Evolutionary conservation across 1,140 invertebrate species (phyloP).

Genomic region (Bombyx mori): DNA sequence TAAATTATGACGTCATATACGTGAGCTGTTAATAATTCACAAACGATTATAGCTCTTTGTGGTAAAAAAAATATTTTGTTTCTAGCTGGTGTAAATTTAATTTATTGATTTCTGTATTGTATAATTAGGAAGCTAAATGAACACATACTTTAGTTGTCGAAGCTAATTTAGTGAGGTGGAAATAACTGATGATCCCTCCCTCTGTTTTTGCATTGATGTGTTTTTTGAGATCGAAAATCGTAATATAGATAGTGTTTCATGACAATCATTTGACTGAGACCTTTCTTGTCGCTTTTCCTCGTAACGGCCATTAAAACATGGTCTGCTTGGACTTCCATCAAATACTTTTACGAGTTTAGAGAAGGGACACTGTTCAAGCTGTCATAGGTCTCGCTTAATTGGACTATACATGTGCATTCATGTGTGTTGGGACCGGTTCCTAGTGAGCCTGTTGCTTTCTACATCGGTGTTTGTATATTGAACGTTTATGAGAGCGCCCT

Average conservation of each 20-base stretch:
- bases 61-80: too few species aligned
- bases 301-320: constrained; percentile 37
- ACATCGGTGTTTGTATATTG: constrained; percentile 46
- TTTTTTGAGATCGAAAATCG: constrained; percentile 36
- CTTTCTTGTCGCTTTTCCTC: constrained; percentile 55
- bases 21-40: too few species aligned
- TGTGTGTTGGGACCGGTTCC: constrained; percentile 56
- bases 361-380: constrained; percentile 36
- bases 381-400: constrained; percentile 56
- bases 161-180: too few species aligned
- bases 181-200: too few species aligned
- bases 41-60: too few species aligned
- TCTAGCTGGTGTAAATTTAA: too few species aligned
- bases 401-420: constrained; percentile 61
- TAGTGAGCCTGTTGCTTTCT: constrained; percentile 55
- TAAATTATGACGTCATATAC: too few species aligned
- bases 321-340: constrained; percentile 26
- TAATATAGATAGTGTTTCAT: constrained; percentile 52
- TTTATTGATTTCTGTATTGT: too few species aligned
- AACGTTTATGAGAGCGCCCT: constrained; percentile 35
- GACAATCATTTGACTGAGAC: constrained; percentile 37
- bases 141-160: too few species aligned
- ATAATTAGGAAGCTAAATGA: too few species aligned
- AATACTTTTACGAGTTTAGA: constrained; percentile 22
- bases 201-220: constrained; percentile 3